Evolutionary conservation across 2,113 vertebrate genomes (phyloP).

Genomic region (Leiothrix lutea): DNA sequence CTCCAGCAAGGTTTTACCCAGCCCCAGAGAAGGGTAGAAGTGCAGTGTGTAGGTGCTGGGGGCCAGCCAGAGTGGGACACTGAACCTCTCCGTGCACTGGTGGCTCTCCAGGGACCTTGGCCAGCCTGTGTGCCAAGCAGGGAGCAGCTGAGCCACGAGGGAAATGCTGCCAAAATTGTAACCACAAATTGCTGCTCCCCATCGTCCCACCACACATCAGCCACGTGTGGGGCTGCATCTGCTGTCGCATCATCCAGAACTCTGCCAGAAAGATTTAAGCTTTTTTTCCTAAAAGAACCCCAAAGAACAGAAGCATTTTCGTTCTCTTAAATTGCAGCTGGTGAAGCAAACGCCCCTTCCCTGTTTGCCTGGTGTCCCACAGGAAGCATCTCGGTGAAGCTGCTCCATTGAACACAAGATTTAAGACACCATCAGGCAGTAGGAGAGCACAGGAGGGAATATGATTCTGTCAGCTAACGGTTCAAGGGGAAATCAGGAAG

Average conservation of each 20-base stretch:
- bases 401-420: conserved; percentile 32
- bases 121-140: neutral
- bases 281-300: neutral
- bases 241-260: neutral
- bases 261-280: neutral
- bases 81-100: neutral
- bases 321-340: neutral
- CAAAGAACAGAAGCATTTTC: neutral
- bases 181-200: neutral
- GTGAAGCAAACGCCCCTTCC: neutral
- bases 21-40: neutral
- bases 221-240: neutral
- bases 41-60: neutral
- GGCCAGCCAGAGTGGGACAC: neutral
- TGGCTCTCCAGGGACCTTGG: neutral
- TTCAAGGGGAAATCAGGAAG: neutral
- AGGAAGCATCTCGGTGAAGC: conserved; percentile 23
- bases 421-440: neutral
- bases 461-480: neutral
- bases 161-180: neutral
- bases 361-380: neutral
- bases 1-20: neutral
- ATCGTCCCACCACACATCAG: fast-evolving
- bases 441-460: conserved; percentile 4
- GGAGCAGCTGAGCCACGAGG: neutral